Conservation (phyloP, 2,888 invertebrate genomes). For the Linyphia triangularis region DNA sequence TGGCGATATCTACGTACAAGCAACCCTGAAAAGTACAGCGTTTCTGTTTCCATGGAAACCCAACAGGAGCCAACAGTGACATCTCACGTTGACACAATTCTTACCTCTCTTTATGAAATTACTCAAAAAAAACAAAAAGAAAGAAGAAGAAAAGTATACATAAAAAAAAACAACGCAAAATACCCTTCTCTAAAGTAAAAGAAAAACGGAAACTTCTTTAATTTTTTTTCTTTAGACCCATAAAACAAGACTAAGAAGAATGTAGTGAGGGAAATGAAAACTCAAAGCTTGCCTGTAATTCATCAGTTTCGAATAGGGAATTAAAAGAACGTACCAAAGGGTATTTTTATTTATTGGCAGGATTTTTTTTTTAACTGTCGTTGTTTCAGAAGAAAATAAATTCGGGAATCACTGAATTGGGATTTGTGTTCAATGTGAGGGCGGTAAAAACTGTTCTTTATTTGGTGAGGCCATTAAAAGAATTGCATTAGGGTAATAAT, state of each 20-base stretch:
- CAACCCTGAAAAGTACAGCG: constrained; percentile 23
- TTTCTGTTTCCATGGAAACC: constrained; percentile 33
- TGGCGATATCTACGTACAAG: neutral
- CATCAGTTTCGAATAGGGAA: too few species aligned
- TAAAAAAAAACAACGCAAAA: neutral
- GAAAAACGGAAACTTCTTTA: neutral
- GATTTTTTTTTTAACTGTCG: neutral
- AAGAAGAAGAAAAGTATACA: neutral
- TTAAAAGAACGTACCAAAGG: too few species aligned
- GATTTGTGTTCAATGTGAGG: neutral
- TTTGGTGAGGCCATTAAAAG: neutral
- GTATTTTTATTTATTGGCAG: too few species aligned
- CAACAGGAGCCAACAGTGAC: constrained; percentile 58
- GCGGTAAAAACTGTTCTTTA: neutral
- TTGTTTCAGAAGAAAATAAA: neutral
- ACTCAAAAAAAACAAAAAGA: neutral
- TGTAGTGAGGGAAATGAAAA: constrained; percentile 41
- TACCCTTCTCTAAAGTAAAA: neutral
- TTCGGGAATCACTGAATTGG: neutral
- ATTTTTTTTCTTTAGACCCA: constrained; percentile 12
- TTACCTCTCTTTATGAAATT: constrained; percentile 55
- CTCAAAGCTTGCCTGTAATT: neutral
- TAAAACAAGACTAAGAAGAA: constrained; percentile 4
- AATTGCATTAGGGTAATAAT: neutral
- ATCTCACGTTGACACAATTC: constrained; percentile 57